phyloP scores from a whole-genome alignment of 2,113 vertebrate species.

The Aramus guarauna region DNA sequence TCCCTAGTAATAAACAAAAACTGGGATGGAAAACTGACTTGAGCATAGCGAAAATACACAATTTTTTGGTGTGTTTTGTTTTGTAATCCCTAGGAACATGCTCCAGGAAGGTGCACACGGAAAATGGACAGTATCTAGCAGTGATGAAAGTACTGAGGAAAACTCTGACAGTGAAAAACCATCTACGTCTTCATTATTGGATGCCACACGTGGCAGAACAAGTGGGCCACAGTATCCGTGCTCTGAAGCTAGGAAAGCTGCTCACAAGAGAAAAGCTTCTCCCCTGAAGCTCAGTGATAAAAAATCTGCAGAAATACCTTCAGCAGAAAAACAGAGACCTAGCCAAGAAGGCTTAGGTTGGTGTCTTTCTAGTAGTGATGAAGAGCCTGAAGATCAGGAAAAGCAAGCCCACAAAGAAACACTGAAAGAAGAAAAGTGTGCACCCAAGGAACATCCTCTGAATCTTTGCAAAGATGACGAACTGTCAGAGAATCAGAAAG shows the following conservation, averaged over 20 bases:
- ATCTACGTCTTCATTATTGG: neutral
- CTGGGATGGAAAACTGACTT: neutral
- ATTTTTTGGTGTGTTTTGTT: neutral
- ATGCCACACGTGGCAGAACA: neutral
- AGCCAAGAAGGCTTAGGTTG: constrained; percentile 83
- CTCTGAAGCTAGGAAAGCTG: constrained; percentile 83
- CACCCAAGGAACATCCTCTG: neutral
- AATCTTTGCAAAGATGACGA: neutral
- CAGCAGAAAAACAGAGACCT: constrained; percentile 75
- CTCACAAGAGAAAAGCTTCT: constrained; percentile 73
- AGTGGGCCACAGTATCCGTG: constrained; percentile 44
- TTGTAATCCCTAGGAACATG: constrained; percentile 30
- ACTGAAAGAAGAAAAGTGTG: neutral
- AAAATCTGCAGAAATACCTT: neutral
- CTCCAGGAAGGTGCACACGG: constrained; percentile 86
- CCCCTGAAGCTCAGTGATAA: constrained; percentile 67
- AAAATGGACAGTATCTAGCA: constrained; percentile 92
- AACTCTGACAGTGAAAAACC: constrained; percentile 57
- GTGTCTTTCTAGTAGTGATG: constrained; percentile 93
- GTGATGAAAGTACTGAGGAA: constrained; percentile 92
- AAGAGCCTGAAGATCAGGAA: constrained; percentile 52
- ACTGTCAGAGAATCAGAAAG: constrained; percentile 51
- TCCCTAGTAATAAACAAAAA: accelerated
- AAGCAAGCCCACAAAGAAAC: neutral
- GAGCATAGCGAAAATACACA: neutral